A percentile compares a stretch with the other conserved stretches of the same genome.
Evolutionary conservation across 2,113 vertebrate species (phyloP).

Genomic region (Crotophaga sulcirostris): DNA sequence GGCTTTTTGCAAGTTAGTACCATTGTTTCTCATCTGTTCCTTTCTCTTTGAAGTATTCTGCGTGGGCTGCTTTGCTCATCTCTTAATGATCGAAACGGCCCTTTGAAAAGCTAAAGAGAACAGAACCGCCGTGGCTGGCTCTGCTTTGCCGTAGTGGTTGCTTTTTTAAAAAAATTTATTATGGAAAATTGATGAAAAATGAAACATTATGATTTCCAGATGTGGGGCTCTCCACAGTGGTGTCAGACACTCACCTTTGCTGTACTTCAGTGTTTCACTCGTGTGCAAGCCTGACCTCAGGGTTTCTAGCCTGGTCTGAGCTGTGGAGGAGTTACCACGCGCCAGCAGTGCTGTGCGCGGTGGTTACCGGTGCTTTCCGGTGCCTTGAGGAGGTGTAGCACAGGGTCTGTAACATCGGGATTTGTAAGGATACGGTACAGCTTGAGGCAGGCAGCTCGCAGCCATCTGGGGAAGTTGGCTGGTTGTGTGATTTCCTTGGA

Average conservation of each 20-base stretch:
- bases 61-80: neutral
- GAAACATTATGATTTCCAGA: neutral
- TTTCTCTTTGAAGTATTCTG: neutral
- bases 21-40: neutral
- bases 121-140: neutral
- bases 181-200: neutral
- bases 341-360: neutral
- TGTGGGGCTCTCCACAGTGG: neutral
- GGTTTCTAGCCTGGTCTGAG: fast-evolving
- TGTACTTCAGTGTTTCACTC: neutral
- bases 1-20: neutral
- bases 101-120: neutral
- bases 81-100: neutral
- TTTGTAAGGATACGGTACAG: neutral
- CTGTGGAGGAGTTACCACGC: fast-evolving
- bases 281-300: neutral
- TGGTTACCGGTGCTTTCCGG: neutral
- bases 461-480: conserved; percentile 3
- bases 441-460: neutral
- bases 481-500: conserved; percentile 29
- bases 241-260: neutral
- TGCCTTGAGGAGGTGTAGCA: fast-evolving
- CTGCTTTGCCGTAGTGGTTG: neutral
- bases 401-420: neutral
- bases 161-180: neutral